Conservation (phyloP, 2,113 vertebrate genomes). For the Periophthalmodon schlosseri region DNA sequence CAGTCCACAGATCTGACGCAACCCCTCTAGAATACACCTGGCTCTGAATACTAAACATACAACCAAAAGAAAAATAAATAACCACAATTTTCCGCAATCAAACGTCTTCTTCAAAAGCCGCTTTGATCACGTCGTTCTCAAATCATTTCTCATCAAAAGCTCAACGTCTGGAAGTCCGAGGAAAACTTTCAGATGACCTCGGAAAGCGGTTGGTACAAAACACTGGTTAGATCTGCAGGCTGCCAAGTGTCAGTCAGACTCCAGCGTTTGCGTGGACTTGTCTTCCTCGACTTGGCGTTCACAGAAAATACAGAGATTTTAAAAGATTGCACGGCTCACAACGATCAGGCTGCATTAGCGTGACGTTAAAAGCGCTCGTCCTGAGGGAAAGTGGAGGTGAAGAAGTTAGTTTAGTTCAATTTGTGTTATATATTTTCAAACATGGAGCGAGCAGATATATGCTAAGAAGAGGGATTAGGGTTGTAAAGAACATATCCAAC, state of each 20-base stretch:
- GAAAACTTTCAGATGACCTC: conserved; percentile 28
- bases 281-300: neutral
- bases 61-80: neutral
- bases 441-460: neutral
- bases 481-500: neutral
- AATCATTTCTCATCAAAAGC: conserved; percentile 37
- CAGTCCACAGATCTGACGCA: conserved; percentile 58
- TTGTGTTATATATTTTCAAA: neutral
- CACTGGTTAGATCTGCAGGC: conserved; percentile 3
- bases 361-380: neutral
- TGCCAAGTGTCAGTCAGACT: neutral
- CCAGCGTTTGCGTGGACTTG: neutral
- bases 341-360: neutral
- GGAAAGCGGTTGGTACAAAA: conserved; percentile 11
- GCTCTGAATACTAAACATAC: conserved; percentile 58
- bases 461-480: neutral
- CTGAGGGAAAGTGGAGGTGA: neutral
- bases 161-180: conserved; percentile 16
- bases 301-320: neutral
- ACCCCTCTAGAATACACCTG: conserved; percentile 46
- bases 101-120: conserved; percentile 55
- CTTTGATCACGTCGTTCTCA: conserved; percentile 62
- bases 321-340: neutral
- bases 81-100: conserved; percentile 37
- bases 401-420: conserved; percentile 7